A percentile compares a stretch with the other conserved stretches of the same genome.
phyloP scores from a whole-genome alignment of 2,888 invertebrate genomes.

The Linyphia triangularis region DNA sequence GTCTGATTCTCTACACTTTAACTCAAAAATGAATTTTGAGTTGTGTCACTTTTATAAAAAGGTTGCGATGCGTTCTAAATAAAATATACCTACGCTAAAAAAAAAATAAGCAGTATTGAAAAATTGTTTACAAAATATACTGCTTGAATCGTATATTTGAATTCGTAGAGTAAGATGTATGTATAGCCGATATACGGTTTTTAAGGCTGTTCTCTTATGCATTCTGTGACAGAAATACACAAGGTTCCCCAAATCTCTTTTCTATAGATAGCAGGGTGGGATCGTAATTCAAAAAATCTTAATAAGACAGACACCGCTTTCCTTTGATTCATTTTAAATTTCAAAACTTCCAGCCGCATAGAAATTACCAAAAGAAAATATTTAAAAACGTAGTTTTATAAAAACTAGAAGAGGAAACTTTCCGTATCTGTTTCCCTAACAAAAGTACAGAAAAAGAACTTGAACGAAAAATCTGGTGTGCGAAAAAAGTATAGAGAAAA shows the following conservation, averaged over 20 bases:
- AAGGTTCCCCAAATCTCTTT: background rate
- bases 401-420: background rate
- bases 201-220: conserved; percentile 23
- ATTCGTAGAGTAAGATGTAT: too few species aligned
- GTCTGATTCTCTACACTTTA: too few species aligned
- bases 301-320: conserved; percentile 13
- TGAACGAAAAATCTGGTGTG: background rate
- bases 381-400: background rate
- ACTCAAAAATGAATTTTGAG: too few species aligned
- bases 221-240: background rate
- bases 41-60: too few species aligned
- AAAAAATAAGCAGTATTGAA: too few species aligned
- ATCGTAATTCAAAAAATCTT: conserved; percentile 41
- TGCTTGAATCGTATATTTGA: too few species aligned
- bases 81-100: too few species aligned
- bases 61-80: too few species aligned
- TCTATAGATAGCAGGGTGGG: conserved; percentile 6
- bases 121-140: too few species aligned
- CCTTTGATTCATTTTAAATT: background rate
- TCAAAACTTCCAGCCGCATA: conserved; percentile 2
- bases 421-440: background rate
- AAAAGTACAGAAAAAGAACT: conserved; percentile 29
- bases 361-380: background rate
- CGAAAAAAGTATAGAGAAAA: conserved; percentile 20
- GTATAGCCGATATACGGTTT: too few species aligned